phyloP scores from a whole-genome alignment of 2,888 invertebrate species.

The Tetrapedia diversipes region DNA sequence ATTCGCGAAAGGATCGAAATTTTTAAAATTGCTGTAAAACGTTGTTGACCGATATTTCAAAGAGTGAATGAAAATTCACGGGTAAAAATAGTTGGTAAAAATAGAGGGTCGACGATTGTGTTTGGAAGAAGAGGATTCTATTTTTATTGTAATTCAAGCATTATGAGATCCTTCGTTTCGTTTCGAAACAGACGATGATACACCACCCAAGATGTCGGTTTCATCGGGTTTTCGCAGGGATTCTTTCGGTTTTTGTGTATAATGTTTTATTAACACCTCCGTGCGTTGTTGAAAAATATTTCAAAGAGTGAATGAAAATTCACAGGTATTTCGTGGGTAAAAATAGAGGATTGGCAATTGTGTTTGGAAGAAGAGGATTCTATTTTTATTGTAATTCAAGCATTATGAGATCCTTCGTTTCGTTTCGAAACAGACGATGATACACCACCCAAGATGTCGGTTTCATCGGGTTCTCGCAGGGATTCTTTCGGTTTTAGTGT shows the following conservation, averaged over 20 bases:
- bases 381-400: neutral
- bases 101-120: too few species aligned
- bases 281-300: too few species aligned
- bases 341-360: too few species aligned
- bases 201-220: neutral
- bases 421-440: neutral
- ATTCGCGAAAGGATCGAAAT: too few species aligned
- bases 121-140: too few species aligned
- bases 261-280: conserved; percentile 7
- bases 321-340: too few species aligned
- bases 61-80: too few species aligned
- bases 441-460: neutral
- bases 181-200: neutral
- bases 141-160: neutral
- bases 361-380: too few species aligned
- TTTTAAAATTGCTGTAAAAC: too few species aligned
- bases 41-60: too few species aligned
- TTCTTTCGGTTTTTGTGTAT: neutral
- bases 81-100: too few species aligned
- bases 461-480: neutral
- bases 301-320: too few species aligned
- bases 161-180: neutral
- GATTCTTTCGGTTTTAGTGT: neutral
- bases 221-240: neutral
- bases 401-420: neutral